Evolutionary conservation across 2,113 vertebrate genomes (phyloP).

Genomic region (Bubo scandiacus): DNA sequence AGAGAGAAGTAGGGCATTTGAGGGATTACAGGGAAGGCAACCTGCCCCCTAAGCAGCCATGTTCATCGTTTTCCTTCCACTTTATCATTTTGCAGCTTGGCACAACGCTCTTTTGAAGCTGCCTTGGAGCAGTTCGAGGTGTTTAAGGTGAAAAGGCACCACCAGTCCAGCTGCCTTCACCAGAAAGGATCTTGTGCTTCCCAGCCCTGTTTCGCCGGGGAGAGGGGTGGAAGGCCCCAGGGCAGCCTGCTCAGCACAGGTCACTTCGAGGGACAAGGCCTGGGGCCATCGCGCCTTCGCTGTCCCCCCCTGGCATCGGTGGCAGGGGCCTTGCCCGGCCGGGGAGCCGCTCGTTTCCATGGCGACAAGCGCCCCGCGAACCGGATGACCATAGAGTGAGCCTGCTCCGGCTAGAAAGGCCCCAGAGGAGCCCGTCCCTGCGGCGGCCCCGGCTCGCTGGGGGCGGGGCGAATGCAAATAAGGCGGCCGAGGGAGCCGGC

Average conservation of each 20-base stretch:
- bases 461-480: not conserved
- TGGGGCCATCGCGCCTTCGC: rapidly evolving
- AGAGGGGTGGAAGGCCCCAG: too few relatives aligned
- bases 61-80: not conserved
- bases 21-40: too few relatives aligned
- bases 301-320: not conserved
- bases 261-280: too few relatives aligned
- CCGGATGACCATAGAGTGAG: rapidly evolving
- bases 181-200: not conserved
- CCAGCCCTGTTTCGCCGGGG: not conserved
- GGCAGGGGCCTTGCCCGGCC: too few relatives aligned
- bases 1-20: rapidly evolving
- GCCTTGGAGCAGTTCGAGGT: not conserved
- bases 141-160: too few relatives aligned
- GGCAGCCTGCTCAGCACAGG: not conserved
- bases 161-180: rapidly evolving
- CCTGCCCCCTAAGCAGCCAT: not conserved
- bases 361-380: not conserved
- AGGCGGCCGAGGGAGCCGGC: rapidly evolving
- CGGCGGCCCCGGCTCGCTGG: rapidly evolving
- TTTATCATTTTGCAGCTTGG: not conserved
- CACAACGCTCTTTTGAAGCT: rapidly evolving
- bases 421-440: rapidly evolving
- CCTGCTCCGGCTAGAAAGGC: not conserved
- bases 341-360: not conserved